Evolutionary conservation across 2,797 vertebrate species (phyloP), one percentile per base, ranked within the genome.

Genomic region (Pipistrellus pipistrellus): DNA sequence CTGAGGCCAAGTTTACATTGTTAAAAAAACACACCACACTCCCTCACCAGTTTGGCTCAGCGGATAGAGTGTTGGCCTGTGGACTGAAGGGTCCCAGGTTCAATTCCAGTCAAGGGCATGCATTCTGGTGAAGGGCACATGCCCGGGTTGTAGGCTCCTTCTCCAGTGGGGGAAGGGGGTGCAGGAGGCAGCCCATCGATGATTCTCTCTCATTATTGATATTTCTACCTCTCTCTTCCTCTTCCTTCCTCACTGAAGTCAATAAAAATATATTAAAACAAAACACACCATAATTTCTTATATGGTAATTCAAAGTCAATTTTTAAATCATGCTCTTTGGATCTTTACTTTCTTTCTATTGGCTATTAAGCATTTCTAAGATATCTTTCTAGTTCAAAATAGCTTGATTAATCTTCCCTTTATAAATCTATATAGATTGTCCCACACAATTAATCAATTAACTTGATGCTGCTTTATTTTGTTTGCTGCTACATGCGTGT

Each of bases 251-350:
- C 27, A 30, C 13, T 62, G 59, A 62, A 62, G 59, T 62, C 59
- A 62, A 62, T 62, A 62, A 62, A 62, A 30, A 62, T 62, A 62
- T 62, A 62, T 62, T 44, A 46, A 73, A 35, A 13, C 2, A 21
- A 12, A n/a, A 75, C 71, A 30, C 15, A 30, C 11, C 1, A 0
- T 12, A 14, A 84, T 91, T 89, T 88, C 38, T 75, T 48, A 4
- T 20, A 38, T 66, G 11, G 10, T 88, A 71, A 44, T 14, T 92
- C 38, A 86, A 90, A 88, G 23, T 46, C 44, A 89, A 5, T 15
- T 77, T 94, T 84, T 30, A 90, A 86, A 81, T 89, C 8, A 81
- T 66, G 20, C 5, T 89, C 13, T 38, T 81, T 92, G 46, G 51
- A 21, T 84, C 38, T 69, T 55, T 35, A 51, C 55, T 85, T 84